Base-by-base conservation (phyloP, 2,888 invertebrate genomes). In the Megaustenia siamemsis region DNA sequence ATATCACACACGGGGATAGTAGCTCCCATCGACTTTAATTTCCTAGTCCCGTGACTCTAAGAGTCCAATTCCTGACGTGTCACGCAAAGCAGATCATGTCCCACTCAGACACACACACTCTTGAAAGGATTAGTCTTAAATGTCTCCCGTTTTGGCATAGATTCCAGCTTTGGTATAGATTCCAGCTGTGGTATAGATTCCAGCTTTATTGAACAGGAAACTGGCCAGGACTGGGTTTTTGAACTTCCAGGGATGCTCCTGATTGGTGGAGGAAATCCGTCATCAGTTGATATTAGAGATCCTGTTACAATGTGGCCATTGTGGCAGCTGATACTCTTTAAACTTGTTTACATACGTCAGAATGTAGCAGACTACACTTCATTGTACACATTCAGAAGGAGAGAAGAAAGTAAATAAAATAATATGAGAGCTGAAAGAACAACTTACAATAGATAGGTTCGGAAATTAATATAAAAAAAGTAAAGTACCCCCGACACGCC, bases 81-180 rank as follows among this genome's bases (percentile, higher is more conserved):
- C 80, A 80, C 69, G 80, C 69, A 69, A 69, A 80, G 40, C 32
- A 69, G 45, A 80, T 80, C 80, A 32, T 24, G 69, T 80, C 18
- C 49, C 80, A 38, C 3, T 10, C 49, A 49, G 45, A 32, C 79
- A 45, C 79, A 28, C 79, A 38, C 66, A 45, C n/a, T 32, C 66
- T 10, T 28, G n/a, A 10, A 28, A 66, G 66, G 45, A 8, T 79
- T 66, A 66, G 79, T 66, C 73, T 73, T 73, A 73, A 49, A 32
- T 45, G 49, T 49, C 28, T 15, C 32, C 28, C 15, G 49, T 32
- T 73, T 73, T 73, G 73, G 24, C 45, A 49, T 18, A 49, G 28
- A 49, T 32, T 24, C 32, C 32, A 6, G 49, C 49, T 73, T 32
- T 28, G 28, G 15, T 5, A 35, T 18, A 49, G 28, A 49, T 32